Base-by-base conservation (phyloP, 37 sponge, comb jelly and placozoan genomes). In the Axinella damicornis region DNA sequence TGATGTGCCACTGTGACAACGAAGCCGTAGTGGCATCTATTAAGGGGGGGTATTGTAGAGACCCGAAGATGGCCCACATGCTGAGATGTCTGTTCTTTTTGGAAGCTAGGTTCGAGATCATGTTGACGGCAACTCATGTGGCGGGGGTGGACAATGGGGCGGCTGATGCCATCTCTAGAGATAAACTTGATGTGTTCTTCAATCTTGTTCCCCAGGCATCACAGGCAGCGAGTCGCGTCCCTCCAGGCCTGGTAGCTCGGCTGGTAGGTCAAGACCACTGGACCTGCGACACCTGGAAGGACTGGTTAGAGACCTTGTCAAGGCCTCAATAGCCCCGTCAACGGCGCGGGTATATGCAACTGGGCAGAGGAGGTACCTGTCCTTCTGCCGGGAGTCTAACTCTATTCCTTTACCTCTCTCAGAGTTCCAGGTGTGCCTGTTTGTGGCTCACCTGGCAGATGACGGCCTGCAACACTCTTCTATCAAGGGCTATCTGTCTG, bases 71-170 rank as follows among this genome's bases (percentile, higher is more conserved):
- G 25, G 72, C 72, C 20, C 53, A 41, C 53, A 18, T 71, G 52
- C 72, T 71, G 53, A 9, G 72, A 1, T 38, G 72, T 24, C 72
- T 71, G 37, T 71, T 71, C 72, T 71, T 71, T 13, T n/a, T 71
- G 21, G 72, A 71, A 53, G 72, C 72, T 17, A 9, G 13, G 21
- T 71, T 5, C 11, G 72, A 71, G 5, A 4, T 39, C 20, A 40
- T 53, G 11, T 53, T 71, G 1, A 22, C 72, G 37, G 72, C 72
- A 1, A n/a, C 53, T 17, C 72, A 71, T 39, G 72, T 71, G 9
- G 53, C 72, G 16, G 72, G 72, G 4, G 14, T 61, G 4, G 25
- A 61, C 4, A 61, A 61, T 11, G 62, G 25, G 62, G 62, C 62
- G 2, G 62, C 62, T 61, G 62, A 61, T 61, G 12, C 13, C 12